A percentile compares a stretch with the other conserved stretches of the same genome.
These are phyloP conservation scores for Cololabis saira DNA, from an alignment of 2,113 vertebrate genomes.

Conservation along the genomic window DNA sequence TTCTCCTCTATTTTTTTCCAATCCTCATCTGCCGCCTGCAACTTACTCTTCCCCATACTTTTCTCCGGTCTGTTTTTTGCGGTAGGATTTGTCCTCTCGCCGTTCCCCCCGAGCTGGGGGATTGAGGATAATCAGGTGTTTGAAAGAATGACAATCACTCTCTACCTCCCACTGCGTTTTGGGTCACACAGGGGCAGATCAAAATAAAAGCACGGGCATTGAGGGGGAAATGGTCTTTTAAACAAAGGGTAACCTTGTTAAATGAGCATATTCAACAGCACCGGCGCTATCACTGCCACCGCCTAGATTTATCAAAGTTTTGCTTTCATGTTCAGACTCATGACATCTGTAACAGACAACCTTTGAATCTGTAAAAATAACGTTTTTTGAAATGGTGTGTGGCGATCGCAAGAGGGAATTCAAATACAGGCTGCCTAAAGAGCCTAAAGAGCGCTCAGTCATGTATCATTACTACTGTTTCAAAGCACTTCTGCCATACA, in stretches of 20 bases:
- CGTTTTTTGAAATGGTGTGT: too few relatives aligned
- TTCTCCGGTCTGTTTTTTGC: conserved; percentile 14
- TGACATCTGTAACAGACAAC: conserved; percentile 7
- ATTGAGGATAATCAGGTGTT: conserved; percentile 62
- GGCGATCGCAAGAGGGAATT: too few relatives aligned
- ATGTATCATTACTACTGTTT: too few relatives aligned
- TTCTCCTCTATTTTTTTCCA: conserved; percentile 71
- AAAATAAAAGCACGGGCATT: conserved; percentile 47
- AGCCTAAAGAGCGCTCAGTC: too few relatives aligned
- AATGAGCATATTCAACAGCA: conserved; percentile 25
- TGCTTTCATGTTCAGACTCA: conserved; percentile 45
- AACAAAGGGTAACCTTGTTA: conserved; percentile 51
- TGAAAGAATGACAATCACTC: conserved; percentile 63
- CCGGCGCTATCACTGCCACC: conserved; percentile 20
- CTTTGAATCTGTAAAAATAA: conserved; percentile 15
- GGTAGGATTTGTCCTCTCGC: conserved; percentile 40
- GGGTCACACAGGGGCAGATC: conserved; percentile 46
- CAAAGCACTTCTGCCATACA: too few relatives aligned
- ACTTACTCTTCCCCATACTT: conserved; percentile 44
- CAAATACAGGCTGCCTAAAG: too few relatives aligned
- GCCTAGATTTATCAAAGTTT: conserved; percentile 58
- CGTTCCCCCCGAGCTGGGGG: conserved; percentile 13
- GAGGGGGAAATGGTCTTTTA: conserved; percentile 30
- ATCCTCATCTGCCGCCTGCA: conserved; percentile 45
- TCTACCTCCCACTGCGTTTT: conserved; percentile 50